Percentiles rank a stretch among this genome's conserved stretches.
Evolutionary conservation across 2,888 invertebrate species (phyloP).

Genomic region (Drosophila kambysellisi): DNA sequence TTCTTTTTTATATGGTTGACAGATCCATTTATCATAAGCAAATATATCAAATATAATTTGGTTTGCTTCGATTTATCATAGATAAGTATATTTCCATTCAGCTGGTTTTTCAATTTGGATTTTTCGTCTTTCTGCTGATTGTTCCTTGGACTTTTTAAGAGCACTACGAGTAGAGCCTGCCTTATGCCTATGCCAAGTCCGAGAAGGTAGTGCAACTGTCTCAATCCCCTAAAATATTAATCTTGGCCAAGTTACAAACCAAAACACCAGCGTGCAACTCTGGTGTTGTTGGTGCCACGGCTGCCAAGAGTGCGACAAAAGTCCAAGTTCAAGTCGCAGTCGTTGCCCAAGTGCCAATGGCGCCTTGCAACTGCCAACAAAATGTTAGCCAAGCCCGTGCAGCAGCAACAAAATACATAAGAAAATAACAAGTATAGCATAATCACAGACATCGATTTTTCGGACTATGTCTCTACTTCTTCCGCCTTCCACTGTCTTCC

Average conservation of each 20-base stretch:
- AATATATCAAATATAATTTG: background rate
- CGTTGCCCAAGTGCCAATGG: conserved; percentile 49
- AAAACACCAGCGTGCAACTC: conserved; percentile 63
- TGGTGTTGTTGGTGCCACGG: conserved; percentile 53
- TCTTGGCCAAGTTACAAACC: conserved; percentile 67
- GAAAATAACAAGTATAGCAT: conserved; percentile 34
- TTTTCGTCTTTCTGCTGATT: background rate
- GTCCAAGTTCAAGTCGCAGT: conserved; percentile 52
- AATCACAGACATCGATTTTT: conserved; percentile 44
- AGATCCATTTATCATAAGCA: background rate
- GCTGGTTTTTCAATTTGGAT: background rate
- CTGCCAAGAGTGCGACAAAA: conserved; percentile 65
- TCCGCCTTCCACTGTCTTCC: too few species aligned
- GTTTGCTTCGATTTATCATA: background rate
- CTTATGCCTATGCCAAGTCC: conserved; percentile 46
- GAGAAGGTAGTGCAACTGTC: background rate
- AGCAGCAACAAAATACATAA: conserved; percentile 32
- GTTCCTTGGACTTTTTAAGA: conserved; percentile 8
- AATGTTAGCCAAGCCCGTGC: conserved; percentile 50
- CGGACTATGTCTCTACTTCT: background rate
- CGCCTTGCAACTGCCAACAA: conserved; percentile 52
- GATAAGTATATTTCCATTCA: background rate
- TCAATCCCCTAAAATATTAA: conserved; percentile 41
- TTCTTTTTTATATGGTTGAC: background rate
- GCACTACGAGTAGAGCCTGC: conserved; percentile 14